Base-by-base conservation (phyloP, 1,140 invertebrate species). In the Dendrolimus kikuchii region DNA sequence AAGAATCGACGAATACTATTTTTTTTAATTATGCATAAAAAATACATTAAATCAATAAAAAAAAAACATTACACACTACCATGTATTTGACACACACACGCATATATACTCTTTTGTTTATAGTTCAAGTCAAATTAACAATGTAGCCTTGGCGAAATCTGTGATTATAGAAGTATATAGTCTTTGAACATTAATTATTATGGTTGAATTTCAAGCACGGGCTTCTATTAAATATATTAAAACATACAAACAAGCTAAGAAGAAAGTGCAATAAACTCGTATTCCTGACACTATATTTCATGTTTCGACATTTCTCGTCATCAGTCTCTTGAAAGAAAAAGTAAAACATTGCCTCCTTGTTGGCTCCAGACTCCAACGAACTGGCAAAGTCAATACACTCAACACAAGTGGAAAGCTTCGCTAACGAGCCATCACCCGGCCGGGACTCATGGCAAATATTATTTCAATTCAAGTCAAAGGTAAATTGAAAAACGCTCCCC, bases 311-410 rank as follows among this genome's bases (percentile, higher is more conserved):
- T 49, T 53, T 55, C 40, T 52, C 48, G 52, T 51, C 53, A 55
- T 9, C 38, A 40, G 40, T 37, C 58, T 51, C 42, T 36, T 23
- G 23, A 23, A 23, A 46, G 42, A 59, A 64, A 64, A 64, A 57
- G 51, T 55, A 59, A 61, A 61, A 61, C 59, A 53, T 55, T 49
- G 53, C 55, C 51, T 54, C 55, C 46, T 45, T 53, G 42, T 55
- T 58, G 49, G 49, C 55, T 56, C 46, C 59, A 63, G 49, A 46
- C 55, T 56, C 46, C 59, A 63, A 63, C 58, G 58, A 66, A 63
- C 55, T 54, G 56, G 60, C 56, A 63, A 63, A 58, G 54, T 62
- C 60, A 66, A 66, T 60, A 63, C 64, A 59, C 58, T 55, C 54
- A 54, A 59, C 57, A 60, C 53, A 46, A 55, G 58, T 55, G 58